phyloP scores from a whole-genome alignment of 53 echinoderm and acorn worm genomes.

The Henricia sp. region DNA sequence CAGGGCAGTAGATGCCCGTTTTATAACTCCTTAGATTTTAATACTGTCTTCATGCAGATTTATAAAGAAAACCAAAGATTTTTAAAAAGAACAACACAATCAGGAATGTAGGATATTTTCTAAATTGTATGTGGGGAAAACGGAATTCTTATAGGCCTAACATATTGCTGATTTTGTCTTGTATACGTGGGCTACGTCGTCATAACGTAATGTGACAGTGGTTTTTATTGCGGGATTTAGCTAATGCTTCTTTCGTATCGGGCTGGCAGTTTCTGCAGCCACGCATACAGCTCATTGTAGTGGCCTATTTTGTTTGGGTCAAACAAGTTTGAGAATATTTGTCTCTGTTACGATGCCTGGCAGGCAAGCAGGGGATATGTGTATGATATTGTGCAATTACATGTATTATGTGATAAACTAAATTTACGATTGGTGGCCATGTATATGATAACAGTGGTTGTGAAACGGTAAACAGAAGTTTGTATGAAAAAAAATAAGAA shows the following conservation, averaged over 20 bases:
- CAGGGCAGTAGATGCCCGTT: conserved; percentile 17
- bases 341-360: conserved; percentile 14
- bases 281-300: too few relatives aligned
- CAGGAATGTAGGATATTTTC: too few relatives aligned
- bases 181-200: too few relatives aligned
- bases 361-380: conserved; percentile 27
- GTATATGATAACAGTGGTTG: conserved; percentile 54
- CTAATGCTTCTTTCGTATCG: too few relatives aligned
- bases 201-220: too few relatives aligned
- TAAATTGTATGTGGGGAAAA: too few relatives aligned
- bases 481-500: conserved; percentile 61
- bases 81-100: background rate
- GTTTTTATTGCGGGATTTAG: too few relatives aligned
- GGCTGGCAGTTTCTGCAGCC: too few relatives aligned
- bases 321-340: conserved; percentile 2
- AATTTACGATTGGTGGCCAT: conserved; percentile 50
- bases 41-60: background rate
- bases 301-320: background rate
- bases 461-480: conserved; percentile 58
- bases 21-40: conserved; percentile 5
- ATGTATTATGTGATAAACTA: conserved; percentile 40
- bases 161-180: too few relatives aligned
- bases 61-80: background rate
- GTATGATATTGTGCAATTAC: conserved; percentile 62
- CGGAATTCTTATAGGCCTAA: too few relatives aligned